Base-by-base conservation (phyloP, 1,140 invertebrate genomes). In the Brachionus plicatilis region DNA sequence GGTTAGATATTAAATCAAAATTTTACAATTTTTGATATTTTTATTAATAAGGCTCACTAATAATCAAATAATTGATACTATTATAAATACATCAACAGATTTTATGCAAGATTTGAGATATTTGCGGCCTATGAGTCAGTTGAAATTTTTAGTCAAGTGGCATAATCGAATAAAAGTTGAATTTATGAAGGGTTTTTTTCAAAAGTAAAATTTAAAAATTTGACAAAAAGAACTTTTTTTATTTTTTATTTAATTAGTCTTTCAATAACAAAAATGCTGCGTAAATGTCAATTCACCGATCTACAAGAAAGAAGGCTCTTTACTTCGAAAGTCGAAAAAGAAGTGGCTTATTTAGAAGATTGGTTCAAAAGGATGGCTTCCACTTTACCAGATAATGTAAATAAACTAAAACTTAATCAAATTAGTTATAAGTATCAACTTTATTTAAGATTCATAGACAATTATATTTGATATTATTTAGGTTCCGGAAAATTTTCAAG, bases 121-220 rank as follows among this genome's bases (percentile, higher is more conserved):
- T 17, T 41, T 82, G 12, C 20, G 33, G 45, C 50, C 50, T n/a
- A 24, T 65, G n/a, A 29, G 17, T 82, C 79, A 82, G n/a, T 24
- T 82, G 20, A 68, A 27, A 37, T 43, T 65, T 12, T 65, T 82
- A 8, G 20, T 82, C 5, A 60, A 68, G 60, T 82, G 79, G 79
- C 79, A 82, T 37, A 68, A 82, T 68, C n/a, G 53, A 45, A 82
- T 82, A 17, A 82, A 82, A 82, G 79, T 68, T 12, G 79, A 82
- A 29, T 66, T 65, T 24, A 82, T 82, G 79, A 82, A 82, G 17
- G 79, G 79, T 8, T 82, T 82, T 82, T 68, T 82, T 2, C 79
- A 82, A 82, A 82, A 82, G 79, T 82, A 82, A 45, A 14, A 20
- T 24, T 76, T 41, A 41, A 27, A 17, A 76, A 24, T 29, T 76